Evolutionary conservation across 2,113 vertebrate species (phyloP).

Genomic region (Trogon melanurus): DNA sequence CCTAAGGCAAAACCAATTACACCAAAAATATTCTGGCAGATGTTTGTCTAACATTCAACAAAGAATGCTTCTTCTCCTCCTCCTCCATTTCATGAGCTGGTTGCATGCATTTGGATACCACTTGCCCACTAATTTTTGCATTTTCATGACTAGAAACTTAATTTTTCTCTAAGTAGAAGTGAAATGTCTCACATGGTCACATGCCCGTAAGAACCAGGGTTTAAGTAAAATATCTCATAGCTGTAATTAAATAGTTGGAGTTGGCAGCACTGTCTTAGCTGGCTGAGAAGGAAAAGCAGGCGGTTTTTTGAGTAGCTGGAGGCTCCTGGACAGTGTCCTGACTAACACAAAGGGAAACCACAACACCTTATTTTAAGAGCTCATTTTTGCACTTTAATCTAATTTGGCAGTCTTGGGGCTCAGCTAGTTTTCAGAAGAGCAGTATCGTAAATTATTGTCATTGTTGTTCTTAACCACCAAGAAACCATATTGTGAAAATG

Average conservation of each 20-base stretch:
- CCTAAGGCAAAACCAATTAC: background rate
- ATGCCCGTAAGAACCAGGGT: background rate
- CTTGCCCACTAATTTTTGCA: background rate
- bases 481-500: background rate
- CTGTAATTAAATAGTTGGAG: background rate
- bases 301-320: background rate
- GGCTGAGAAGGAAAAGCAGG: background rate
- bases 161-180: background rate
- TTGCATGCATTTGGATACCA: background rate
- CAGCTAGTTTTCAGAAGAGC: background rate
- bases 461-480: background rate
- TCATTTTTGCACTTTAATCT: background rate
- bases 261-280: background rate
- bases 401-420: background rate
- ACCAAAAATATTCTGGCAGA: background rate
- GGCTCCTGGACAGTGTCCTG: background rate
- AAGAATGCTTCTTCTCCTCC: background rate
- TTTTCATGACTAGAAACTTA: background rate
- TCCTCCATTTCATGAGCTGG: background rate
- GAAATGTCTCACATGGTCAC: background rate
- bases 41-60: background rate
- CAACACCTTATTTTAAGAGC: background rate
- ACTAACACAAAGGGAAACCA: background rate
- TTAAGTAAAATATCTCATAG: background rate
- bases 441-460: background rate